Base-by-base conservation (phyloP, 2,888 invertebrate genomes). In the Amphipyra berbera region DNA sequence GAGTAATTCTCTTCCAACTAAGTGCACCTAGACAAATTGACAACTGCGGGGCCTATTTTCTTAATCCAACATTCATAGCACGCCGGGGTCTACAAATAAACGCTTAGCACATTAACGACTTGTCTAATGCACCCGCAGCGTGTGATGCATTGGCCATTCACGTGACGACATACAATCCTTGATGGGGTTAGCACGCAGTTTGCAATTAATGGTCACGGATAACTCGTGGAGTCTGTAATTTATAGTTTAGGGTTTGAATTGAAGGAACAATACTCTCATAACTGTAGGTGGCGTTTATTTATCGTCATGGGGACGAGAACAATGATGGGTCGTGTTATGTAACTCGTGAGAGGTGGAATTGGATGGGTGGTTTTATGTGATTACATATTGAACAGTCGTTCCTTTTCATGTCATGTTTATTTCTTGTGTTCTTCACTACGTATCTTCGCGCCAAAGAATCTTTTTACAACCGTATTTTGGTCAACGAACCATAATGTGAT, bases 151-250 rank as follows among this genome's bases (percentile, higher is more conserved):
- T 60, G 64, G 42, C 45, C 44, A 54, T 61, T 58, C 53, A 60
- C 37, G 53, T 63, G 30, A 66, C 47, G 41, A 64, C 60, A 65
- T 50, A 49, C 53, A 57, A 57, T 63, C 46, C 47, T 41, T 66
- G 66, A 68, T 71, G 66, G 49, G 68, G 71, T 65, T 70, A 44
- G 60, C 54, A 62, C 64, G 64, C 77, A 76, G 68, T 66, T 66
- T 48, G 59, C 56, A 70, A 53, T 63, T 76, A 70, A 68, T 62
- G 61, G 45, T 48, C 56, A 21, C 14, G 50, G 58, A 68, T 68
- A 71, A 66, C 63, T 61, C 41, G 33, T 57, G 46, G 38, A 61
- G 41, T 46, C 52, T 50, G 54, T 62, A 64, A 78, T 75, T 68
- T 72, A 72, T 59, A 55, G 57, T 50, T 59, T 38, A 55, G 30